These are phyloP conservation scores for Drosophila dives DNA, from an alignment of 2,888 invertebrate genomes.

Conservation along the genomic window DNA sequence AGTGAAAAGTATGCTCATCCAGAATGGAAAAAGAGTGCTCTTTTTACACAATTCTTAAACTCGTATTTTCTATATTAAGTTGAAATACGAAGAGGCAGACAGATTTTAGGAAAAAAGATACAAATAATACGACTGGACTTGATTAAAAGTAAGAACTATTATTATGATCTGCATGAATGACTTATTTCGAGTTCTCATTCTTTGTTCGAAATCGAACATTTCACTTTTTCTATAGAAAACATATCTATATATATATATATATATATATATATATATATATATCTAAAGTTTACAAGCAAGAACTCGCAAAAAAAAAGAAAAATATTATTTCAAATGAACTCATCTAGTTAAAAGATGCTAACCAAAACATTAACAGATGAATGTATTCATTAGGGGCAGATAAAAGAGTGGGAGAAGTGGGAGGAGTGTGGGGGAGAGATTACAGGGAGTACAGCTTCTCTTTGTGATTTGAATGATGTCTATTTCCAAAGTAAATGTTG, in stretches of 20 bases:
- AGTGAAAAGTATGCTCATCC: not conserved
- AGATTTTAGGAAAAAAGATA: not conserved
- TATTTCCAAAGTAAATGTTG: slow-evolving; percentile 76
- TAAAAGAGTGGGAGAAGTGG: not conserved
- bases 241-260: not conserved
- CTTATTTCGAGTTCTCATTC: not conserved
- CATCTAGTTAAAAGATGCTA: slow-evolving; percentile 42
- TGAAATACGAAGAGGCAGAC: not conserved
- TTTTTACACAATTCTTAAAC: not conserved
- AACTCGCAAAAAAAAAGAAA: slow-evolving; percentile 4
- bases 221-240: not conserved
- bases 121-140: not conserved
- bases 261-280: not conserved
- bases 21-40: not conserved
- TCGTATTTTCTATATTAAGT: slow-evolving; percentile 1
- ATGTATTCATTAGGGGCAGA: slow-evolving; percentile 33
- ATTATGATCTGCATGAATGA: not conserved
- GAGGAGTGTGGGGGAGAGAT: not conserved
- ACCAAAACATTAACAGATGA: slow-evolving; percentile 53
- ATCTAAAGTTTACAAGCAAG: no score
- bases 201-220: not conserved
- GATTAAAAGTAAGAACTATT: not conserved
- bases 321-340: slow-evolving; percentile 31
- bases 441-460: not conserved
- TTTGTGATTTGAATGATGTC: slow-evolving; percentile 62